Conservation (phyloP, 1,140 invertebrate genomes). For the Mycetomoellerius zeteki region DNA sequence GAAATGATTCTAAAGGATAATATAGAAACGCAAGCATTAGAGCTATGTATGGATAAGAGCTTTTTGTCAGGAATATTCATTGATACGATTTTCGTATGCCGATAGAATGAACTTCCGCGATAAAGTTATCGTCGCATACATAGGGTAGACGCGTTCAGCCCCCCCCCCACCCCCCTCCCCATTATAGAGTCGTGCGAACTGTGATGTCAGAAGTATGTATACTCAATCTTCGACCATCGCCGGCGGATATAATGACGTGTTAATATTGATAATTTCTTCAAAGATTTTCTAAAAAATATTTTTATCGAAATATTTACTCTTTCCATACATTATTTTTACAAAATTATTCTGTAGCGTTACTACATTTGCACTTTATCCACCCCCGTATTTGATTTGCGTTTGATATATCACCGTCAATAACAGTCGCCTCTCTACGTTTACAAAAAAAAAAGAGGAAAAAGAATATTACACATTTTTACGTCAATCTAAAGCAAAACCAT, state of each 20-base stretch:
- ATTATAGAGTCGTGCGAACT: background rate
- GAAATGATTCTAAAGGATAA: constrained; percentile 15
- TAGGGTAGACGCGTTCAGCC: background rate
- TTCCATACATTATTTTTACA: no score
- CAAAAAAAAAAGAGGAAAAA: background rate
- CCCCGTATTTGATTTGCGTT: constrained; percentile 8
- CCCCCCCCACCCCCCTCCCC: no score
- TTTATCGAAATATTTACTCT: background rate
- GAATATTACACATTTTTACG: constrained; percentile 43
- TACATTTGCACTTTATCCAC: background rate
- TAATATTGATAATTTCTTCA: background rate
- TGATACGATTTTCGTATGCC: constrained; percentile 34
- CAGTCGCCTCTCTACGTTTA: constrained; percentile 20
- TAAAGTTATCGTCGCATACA: constrained; percentile 7
- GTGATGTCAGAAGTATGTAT: constrained; percentile 2
- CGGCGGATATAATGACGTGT: background rate
- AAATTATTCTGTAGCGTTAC: background rate
- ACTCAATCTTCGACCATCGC: background rate
- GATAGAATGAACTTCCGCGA: constrained; percentile 34
- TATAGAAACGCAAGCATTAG: constrained; percentile 31
- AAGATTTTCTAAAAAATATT: background rate
- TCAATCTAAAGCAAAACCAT: constrained; percentile 39
- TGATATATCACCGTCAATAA: constrained; percentile 40
- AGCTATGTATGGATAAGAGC: constrained; percentile 1
- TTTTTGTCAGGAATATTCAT: constrained; percentile 43